These are phyloP conservation scores for Heterocephalus glaber DNA, from an alignment of 2,113 vertebrate genomes.

Conservation along the genomic window DNA sequence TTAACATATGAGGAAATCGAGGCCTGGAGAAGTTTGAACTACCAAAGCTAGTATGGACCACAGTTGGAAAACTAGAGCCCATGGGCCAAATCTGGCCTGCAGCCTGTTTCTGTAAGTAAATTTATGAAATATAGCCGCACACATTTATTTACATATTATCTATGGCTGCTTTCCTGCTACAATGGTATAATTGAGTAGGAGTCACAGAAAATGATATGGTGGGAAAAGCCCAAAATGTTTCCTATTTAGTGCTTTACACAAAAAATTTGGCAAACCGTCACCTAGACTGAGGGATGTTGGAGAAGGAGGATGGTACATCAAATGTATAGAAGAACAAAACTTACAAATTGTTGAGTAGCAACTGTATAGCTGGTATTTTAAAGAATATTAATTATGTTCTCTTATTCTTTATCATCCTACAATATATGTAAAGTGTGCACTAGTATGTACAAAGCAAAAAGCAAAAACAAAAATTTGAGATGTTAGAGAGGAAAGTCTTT, in stretches of 20 bases:
- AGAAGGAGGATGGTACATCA: not conserved
- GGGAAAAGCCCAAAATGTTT: not conserved
- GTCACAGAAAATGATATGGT: not conserved
- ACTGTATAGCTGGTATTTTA: not conserved
- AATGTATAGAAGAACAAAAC: not conserved
- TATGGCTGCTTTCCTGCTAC: not conserved
- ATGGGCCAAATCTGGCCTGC: not conserved
- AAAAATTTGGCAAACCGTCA: not conserved
- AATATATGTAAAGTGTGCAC: not conserved
- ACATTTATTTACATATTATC: not conserved
- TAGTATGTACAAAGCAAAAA: not conserved
- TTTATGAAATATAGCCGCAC: not conserved
- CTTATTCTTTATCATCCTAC: not conserved
- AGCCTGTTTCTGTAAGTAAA: not conserved
- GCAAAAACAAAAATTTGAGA: not conserved
- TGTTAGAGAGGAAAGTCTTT: not conserved
- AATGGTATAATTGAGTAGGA: not conserved
- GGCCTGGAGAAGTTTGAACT: not conserved
- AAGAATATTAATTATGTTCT: not conserved
- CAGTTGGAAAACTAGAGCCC: not conserved
- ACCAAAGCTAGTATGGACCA: not conserved
- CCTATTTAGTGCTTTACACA: not conserved
- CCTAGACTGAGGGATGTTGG: not conserved
- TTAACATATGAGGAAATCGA: not conserved
- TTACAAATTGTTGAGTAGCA: not conserved